These are phyloP conservation scores for Chloropsis hardwickii DNA, from an alignment of 2,113 vertebrate species.

Conservation along the genomic window DNA sequence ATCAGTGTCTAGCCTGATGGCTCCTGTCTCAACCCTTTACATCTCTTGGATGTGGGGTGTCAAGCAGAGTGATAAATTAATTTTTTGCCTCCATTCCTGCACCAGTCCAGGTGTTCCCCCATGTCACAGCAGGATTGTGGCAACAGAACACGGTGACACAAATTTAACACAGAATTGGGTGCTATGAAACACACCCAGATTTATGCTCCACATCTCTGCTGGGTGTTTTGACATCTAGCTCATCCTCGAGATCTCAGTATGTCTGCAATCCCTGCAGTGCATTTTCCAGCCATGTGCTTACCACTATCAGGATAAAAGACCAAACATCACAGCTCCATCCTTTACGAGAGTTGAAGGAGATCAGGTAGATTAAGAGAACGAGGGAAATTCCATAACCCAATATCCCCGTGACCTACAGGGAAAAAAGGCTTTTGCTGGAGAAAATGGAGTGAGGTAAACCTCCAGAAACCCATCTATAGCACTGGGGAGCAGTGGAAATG, in stretches of 20 bases:
- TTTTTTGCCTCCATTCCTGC: neutral
- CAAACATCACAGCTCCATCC: constrained; percentile 50
- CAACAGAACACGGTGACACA: rapidly evolving
- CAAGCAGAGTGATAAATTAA: neutral
- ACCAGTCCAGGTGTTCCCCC: neutral
- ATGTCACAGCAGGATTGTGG: neutral
- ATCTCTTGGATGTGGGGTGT: neutral
- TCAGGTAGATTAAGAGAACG: constrained; percentile 57
- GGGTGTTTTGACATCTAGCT: neutral
- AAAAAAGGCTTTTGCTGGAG: neutral
- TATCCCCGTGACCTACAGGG: neutral
- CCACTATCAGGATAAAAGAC: constrained; percentile 64
- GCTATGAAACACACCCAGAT: neutral
- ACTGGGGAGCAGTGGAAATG: rapidly evolving
- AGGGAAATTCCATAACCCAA: constrained; percentile 70
- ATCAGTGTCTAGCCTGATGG: neutral
- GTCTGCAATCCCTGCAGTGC: neutral
- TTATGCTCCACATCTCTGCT: neutral
- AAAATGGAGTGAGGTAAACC: neutral
- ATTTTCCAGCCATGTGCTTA: neutral
- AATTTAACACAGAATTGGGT: neutral
- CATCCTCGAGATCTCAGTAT: neutral
- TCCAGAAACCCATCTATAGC: neutral
- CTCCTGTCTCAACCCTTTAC: neutral
- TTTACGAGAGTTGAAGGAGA: constrained; percentile 56